Evolutionary conservation across 92 coral and sea anemone species (phyloP), one percentile per base, ranked within the genome.

Genomic region (Scolanthus callimorphus): DNA sequence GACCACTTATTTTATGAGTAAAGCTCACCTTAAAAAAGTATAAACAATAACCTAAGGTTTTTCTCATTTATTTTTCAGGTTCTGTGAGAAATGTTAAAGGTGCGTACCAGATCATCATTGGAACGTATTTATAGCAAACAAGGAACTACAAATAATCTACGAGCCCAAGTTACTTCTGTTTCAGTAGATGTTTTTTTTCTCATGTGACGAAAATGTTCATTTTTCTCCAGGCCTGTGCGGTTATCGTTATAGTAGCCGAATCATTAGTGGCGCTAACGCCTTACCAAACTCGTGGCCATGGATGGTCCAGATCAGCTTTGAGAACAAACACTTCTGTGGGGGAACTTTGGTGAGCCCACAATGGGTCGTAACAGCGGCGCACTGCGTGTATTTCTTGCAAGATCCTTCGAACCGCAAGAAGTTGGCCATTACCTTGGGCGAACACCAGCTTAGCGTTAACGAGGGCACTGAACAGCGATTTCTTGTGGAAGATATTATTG

Each of bases 311-410:
- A 84, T 84, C n/a, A 64, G 65, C 37, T 72, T 60, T 53, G 62
- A 61, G 3, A 60, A 74, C 19, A 69, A 78, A 1, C 90, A 84
- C 25, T 78, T 71, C 43, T 84, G 90, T 31, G 90, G 90, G 41
- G 90, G 90, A 6, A 64, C 90, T 4, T 29, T 84, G 29, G 90
- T 84, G 44, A 74, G 80, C 43, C 85, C 90, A 3, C 69, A 73
- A 31, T 84, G 90, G 90, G 50, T 84, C 1, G 90, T 84, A 1
- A 84, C 90, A 17, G 90, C 90, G 49, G 85, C 90, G 25, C 90
- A 84, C 49, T 84, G 90, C 45, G 82, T 84, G 25, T 46, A 66
- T 34, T 71, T 63, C 41, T 85, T 62, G 12, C 44, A 71, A 31
- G 54, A 49, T 0, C 89, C 89, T 2, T 10, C 64, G 20, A 13